Base-by-base conservation (phyloP, 2,888 invertebrate genomes). In the Plagodis dolabraria region DNA sequence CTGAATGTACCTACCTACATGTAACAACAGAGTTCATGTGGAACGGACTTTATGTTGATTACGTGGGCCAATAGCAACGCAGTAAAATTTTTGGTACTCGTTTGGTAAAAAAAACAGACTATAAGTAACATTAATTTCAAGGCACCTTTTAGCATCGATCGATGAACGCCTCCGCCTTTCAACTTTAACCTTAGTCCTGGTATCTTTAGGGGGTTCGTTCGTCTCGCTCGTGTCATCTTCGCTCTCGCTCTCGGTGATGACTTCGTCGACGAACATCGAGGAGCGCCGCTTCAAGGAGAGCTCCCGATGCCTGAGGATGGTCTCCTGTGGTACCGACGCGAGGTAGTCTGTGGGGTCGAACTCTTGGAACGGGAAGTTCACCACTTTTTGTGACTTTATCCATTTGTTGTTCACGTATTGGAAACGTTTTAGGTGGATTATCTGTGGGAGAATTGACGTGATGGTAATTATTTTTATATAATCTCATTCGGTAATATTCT, bases 341-440 rank as follows among this genome's bases (percentile, higher is more conserved):
- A 43, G 12, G 43, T 12, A 43, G 43, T 43, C 43, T 11, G 43
- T 43, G 5, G 43, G 43, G 43, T 43, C 43, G 43, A 43, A 43
- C 11, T 43, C 43, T 12, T 95, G 94, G 80, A 96, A 95, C 0
- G 98, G 98, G 82, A 98, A 98, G 79, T 97, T 96, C 0, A 98
- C 98, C 33, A 97, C 97, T 83, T 98, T 98, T 80, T 98, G 98
- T 0, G 98, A 98, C 83, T 98, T 98, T 33, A 98, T 97, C 98
- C 98, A 98, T 77, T 97, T 96, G 79, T 95, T 96, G 87, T 97
- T 97, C 54, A 97, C 95, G 83, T 95, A 97, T 83, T 98, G 98
- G 90, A 98, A 98, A 2, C 98, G 95, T 84, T 98, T 98, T 67
- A 98, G 89, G 83, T 98, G 98, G 53, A 98, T 95, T 77, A 98